Evolutionary conservation across 2,113 vertebrate species (phyloP).

Genomic region (Parotia lawesii): DNA sequence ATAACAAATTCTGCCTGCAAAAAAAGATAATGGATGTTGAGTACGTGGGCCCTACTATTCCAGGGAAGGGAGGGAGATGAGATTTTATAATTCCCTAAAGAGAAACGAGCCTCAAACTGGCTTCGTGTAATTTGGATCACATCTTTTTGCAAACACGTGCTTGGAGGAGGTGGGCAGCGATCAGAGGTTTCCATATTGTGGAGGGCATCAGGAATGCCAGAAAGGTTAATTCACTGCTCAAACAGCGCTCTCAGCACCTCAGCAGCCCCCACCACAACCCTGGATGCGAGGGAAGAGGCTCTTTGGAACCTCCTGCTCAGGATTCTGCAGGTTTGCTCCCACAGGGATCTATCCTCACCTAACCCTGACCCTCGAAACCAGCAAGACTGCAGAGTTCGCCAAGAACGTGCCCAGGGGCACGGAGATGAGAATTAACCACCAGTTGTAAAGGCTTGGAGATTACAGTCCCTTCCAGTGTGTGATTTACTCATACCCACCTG

Average conservation of each 20-base stretch:
- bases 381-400: not conserved
- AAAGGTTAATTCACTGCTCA: not conserved
- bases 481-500: not conserved
- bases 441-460: not conserved
- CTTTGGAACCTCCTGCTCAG: not conserved
- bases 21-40: not conserved
- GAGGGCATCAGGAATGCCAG: not conserved
- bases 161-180: not conserved
- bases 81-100: not conserved
- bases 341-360: conserved; percentile 2
- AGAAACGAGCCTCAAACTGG: not conserved
- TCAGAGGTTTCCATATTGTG: not conserved
- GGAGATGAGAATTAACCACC: not conserved
- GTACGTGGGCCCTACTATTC: rapidly evolving
- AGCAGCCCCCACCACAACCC: not conserved
- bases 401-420: not conserved
- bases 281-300: rapidly evolving
- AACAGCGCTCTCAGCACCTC: rapidly evolving
- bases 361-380: conserved; percentile 40
- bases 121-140: not conserved
- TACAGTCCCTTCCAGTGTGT: not conserved
- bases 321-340: not conserved
- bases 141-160: not conserved
- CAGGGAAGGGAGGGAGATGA: not conserved
- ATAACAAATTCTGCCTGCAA: not conserved